Base-by-base conservation (phyloP, 2,113 vertebrate species). In the Colaptes auratus region DNA sequence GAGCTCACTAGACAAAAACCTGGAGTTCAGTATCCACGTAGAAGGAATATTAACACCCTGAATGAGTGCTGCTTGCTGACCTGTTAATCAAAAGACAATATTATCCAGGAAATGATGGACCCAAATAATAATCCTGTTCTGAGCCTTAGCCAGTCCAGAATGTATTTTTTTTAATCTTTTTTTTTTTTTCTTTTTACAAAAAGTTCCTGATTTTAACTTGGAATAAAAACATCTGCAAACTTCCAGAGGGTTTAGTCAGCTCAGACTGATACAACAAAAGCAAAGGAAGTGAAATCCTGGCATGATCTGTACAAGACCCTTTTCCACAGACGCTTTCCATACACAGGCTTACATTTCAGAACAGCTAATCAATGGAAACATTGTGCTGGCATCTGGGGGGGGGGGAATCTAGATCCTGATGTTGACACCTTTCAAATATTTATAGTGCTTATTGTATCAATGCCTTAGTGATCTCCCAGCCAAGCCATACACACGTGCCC, bases 371-470 rank as follows among this genome's bases (percentile, higher is more conserved):
- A 95, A 88, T 88, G 91, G 69, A 77, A 93, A 89, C 79, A 90
- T 93, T 97, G 85, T 91, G 88, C 72, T 90, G 85, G 84, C 79
- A 86, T 95, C 89, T 92, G 85, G 36, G 88, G 59, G 76, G 75
- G 10, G 59, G 76, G 75, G 10, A 39, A 93, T 88, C 66, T 67
- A 84, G 85, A 86, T 92, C 93, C 88, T 86, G 80, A 86, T 91
- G 87, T 94, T 95, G 94, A 95, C 82, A 92, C 92, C 94, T 81
- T 93, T 93, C 89, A 93, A 88, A 91, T 96, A 93, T 95, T 92
- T 96, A 86, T 55, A 79, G 76, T 86, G 66, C 79, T 69, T 90
- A 84, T 94, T 92, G 78, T 86, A 90, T 71, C 92, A 93, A 89
- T 7, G 13, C 84, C 58, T 85, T 33, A 27, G 1, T 80, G 75